Conservation (phyloP, 2,888 invertebrate species). For the Cryptocephalus moraei region DNA sequence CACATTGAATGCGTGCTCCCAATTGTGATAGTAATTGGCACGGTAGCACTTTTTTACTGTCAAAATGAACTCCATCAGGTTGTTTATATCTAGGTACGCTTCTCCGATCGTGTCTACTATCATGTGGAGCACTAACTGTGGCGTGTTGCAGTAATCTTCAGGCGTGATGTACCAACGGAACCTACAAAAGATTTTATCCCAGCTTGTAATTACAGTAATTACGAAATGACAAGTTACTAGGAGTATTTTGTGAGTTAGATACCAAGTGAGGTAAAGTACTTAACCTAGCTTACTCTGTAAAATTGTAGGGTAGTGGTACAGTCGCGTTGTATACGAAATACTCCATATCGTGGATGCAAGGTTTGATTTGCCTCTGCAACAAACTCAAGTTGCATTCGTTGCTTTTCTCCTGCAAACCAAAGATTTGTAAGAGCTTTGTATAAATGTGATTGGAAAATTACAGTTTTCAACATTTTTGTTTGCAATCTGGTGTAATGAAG, state of each 20-base stretch:
- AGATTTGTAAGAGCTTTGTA: slow-evolving; percentile 3
- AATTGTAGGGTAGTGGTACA: slow-evolving; percentile 37
- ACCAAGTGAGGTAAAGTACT: slow-evolving; percentile 4
- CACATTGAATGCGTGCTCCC: slow-evolving; percentile 53
- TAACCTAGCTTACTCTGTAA: slow-evolving; percentile 34
- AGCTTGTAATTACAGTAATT: too few species aligned
- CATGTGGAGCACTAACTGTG: slow-evolving; percentile 45
- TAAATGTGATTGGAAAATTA: slow-evolving; percentile 3
- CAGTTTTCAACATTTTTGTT: slow-evolving; percentile 39
- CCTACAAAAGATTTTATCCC: too few species aligned
- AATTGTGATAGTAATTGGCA: slow-evolving; percentile 50
- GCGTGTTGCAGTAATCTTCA: slow-evolving; percentile 41
- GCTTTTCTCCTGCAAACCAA: slow-evolving; percentile 4
- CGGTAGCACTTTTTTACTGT: slow-evolving; percentile 42
- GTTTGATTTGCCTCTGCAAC: slow-evolving; percentile 41
- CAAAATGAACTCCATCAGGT: slow-evolving; percentile 41
- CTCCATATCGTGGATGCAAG: slow-evolving; percentile 44
- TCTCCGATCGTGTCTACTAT: slow-evolving; percentile 40
- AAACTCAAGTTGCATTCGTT: slow-evolving; percentile 32
- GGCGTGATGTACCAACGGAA: slow-evolving; percentile 45
- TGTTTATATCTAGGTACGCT: slow-evolving; percentile 33
- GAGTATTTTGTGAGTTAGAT: too few species aligned
- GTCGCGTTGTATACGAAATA: slow-evolving; percentile 38
- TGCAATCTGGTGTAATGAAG: slow-evolving; percentile 47
- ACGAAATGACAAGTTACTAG: too few species aligned